Base-by-base conservation (phyloP, 2,113 vertebrate species). In the Poecilia latipinna region DNA sequence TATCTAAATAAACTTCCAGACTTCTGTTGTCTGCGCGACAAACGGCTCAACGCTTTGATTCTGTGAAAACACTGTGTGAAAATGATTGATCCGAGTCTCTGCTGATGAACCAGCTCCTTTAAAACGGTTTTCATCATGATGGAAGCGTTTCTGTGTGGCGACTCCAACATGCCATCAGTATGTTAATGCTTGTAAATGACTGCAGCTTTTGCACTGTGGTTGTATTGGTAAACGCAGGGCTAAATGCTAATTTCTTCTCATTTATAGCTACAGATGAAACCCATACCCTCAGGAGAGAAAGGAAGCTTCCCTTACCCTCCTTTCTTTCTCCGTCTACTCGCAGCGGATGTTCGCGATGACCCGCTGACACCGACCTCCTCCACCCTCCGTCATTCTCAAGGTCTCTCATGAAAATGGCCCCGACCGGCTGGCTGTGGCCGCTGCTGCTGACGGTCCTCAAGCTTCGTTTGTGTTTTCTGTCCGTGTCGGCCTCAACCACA, bases 401-500 rank as follows among this genome's bases (percentile, higher is more conserved):
- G 31, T 68, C 26, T 57, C 26, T 28, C 61, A 8, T 39, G 74
- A 73, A 61, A 37, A 90, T 90, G 89, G 73, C 70, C 6, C 29
- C 4, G 11, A 22, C 61, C 13, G 26, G 6, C 31, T 69, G 82
- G 84, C 48, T 3, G 80, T 77, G 70, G 19, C 31, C 26, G 19
- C 22, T 37, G 2, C 51, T 57, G 12, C 29, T 61, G 24, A 35
- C 70, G 63, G 71, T 86, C 42, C 65, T 88, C 15, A 0, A 70
- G 28, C 69, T 89, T n/a, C 0, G 75, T 39, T 83, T 66, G 74
- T 86, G 88, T 57, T 78, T 90, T n/a, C 75, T 84, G 74, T 73
- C 73, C 0, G 65, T 75, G 51, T 77, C 80, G 3, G 71, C 74
- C 22, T 61, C 69, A 3, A 70, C 85, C 82, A 79, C 85, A 7